Percentiles rank a stretch among this genome's conserved stretches.
Evolutionary conservation across 2,797 vertebrate species (phyloP).

Genomic region (Rhynchonycteris naso): DNA sequence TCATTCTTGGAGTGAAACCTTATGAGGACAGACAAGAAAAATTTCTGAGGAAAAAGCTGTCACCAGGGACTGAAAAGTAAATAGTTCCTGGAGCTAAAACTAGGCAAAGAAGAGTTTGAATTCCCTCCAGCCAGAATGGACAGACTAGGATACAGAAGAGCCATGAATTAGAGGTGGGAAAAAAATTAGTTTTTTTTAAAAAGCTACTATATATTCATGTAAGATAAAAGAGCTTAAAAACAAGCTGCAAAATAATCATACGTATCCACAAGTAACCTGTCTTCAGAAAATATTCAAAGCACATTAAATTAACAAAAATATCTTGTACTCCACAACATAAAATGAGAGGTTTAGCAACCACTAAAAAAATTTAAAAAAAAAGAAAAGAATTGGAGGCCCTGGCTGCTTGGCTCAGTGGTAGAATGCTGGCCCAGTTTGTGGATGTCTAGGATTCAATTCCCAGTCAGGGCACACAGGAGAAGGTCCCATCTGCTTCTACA

Average conservation of each 20-base stretch:
- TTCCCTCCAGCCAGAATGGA: background rate
- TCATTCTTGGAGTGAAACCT: background rate
- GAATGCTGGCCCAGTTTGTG: too few relatives aligned
- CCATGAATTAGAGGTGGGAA: background rate
- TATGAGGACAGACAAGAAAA: slow-evolving; percentile 26
- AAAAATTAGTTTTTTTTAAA: slow-evolving; percentile 1
- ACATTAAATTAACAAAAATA: slow-evolving; percentile 21
- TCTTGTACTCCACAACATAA: background rate
- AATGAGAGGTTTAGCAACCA: background rate
- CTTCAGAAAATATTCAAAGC: slow-evolving; percentile 11
- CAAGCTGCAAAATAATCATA: background rate
- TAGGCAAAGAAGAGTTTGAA: background rate
- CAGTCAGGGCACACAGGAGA: too few relatives aligned
- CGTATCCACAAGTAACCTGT: background rate
- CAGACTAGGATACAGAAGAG: background rate
- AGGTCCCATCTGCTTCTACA: too few relatives aligned
- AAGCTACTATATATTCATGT: background rate
- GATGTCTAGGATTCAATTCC: too few relatives aligned
- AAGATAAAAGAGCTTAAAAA: slow-evolving; percentile 14
- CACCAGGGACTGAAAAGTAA: background rate
- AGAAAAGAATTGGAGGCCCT: too few relatives aligned
- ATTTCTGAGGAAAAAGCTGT: background rate
- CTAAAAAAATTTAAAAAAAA: background rate
- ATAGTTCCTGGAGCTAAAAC: background rate
- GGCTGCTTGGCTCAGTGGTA: too few relatives aligned